Evolutionary conservation across 2,888 invertebrate species (phyloP).

Genomic region (Thecocarcelia acutangulata): DNA sequence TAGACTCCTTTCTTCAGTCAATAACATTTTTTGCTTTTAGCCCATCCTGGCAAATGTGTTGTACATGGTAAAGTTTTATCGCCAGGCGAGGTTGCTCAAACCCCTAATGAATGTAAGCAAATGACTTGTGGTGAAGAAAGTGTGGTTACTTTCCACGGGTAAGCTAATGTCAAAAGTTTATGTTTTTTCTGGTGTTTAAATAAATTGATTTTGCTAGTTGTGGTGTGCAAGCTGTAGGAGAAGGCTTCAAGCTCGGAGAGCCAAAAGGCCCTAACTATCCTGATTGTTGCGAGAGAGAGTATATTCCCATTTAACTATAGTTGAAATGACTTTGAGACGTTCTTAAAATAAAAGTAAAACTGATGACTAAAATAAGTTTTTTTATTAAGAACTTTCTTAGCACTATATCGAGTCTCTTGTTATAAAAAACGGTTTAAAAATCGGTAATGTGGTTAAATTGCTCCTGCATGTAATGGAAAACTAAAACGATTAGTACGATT

Average conservation of each 20-base stretch:
- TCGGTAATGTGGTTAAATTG: no score
- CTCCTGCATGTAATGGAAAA: no score
- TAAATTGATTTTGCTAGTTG: background rate
- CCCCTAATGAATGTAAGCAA: background rate
- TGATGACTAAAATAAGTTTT: no score
- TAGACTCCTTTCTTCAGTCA: background rate
- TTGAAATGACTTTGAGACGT: no score
- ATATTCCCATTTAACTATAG: no score
- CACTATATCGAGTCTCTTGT: no score
- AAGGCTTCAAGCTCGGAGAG: background rate
- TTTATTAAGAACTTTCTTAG: no score
- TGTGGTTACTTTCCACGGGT: background rate
- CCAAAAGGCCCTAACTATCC: conserved; percentile 7
- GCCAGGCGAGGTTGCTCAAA: background rate
- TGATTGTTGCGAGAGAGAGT: background rate
- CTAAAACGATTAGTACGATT: no score
- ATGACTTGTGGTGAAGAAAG: conserved; percentile 1
- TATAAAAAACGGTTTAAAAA: no score
- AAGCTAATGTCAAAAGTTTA: background rate
- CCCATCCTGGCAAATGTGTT: conserved; percentile 41
- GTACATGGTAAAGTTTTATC: conserved; percentile 10
- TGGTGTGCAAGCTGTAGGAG: background rate
- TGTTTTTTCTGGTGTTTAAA: background rate
- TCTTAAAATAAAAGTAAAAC: no score
- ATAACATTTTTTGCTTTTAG: conserved; percentile 1